phyloP scores from a whole-genome alignment of 2,797 vertebrate genomes.

The Zalophus californianus region DNA sequence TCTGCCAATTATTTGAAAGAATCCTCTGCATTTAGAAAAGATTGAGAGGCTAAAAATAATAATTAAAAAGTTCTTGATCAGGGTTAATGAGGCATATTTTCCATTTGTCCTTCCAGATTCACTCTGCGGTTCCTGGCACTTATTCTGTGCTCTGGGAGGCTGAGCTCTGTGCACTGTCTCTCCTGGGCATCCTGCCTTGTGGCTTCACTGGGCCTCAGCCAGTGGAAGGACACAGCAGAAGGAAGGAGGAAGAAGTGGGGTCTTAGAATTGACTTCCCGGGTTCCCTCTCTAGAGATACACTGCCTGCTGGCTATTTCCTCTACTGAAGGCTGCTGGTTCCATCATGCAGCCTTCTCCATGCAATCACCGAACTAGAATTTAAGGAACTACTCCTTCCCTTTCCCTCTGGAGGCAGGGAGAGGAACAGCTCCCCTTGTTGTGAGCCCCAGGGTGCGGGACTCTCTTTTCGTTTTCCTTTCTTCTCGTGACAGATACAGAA shows the following conservation, averaged over 20 bases:
- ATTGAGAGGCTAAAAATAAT: conserved; percentile 28
- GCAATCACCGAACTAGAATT: neutral
- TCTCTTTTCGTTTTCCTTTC: neutral
- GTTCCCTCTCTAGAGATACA: neutral
- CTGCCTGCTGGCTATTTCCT: neutral
- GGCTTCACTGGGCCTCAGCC: neutral
- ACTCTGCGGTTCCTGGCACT: neutral
- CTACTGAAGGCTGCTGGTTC: neutral
- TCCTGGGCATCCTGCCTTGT: neutral
- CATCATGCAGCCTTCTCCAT: neutral
- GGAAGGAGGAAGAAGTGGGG: neutral
- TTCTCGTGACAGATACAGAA: neutral
- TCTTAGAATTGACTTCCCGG: neutral
- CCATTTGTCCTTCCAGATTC: neutral
- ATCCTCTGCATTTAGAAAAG: conserved; percentile 19
- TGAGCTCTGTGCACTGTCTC: neutral
- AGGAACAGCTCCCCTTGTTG: neutral
- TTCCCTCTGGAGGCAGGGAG: neutral
- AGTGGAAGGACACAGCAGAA: neutral
- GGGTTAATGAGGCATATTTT: neutral
- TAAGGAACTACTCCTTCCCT: neutral
- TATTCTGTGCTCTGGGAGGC: neutral
- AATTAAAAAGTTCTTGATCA: conserved; percentile 30
- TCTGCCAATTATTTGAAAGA: conserved; percentile 47
- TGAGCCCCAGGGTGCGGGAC: neutral